Evolutionary conservation across 2,888 invertebrate species (phyloP).

Genomic region (Eristalis pertinax): DNA sequence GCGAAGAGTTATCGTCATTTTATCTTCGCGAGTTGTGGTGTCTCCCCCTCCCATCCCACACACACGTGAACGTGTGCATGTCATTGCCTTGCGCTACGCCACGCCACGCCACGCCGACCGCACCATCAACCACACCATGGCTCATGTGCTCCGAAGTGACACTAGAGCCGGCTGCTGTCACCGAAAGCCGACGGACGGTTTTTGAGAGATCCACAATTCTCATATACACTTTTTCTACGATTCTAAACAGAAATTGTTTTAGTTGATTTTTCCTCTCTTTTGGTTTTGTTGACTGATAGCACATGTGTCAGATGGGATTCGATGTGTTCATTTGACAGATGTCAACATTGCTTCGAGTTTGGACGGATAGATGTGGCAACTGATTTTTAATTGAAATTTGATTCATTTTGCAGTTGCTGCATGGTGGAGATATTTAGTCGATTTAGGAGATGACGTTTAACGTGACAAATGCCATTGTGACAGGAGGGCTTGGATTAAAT

Average conservation of each 20-base stretch:
- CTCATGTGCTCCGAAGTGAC: constrained; percentile 40
- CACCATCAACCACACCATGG: neutral
- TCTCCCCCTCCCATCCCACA: constrained; percentile 44
- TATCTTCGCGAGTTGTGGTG: constrained; percentile 67
- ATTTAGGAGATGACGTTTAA: neutral
- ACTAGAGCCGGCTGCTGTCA: constrained; percentile 59
- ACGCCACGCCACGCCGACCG: neutral
- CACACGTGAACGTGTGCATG: constrained; percentile 39
- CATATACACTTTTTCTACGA: neutral
- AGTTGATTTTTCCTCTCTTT: neutral
- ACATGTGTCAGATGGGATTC: neutral
- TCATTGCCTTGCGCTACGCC: constrained; percentile 1
- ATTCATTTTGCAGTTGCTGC: neutral
- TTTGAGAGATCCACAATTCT: constrained; percentile 13
- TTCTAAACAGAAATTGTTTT: neutral
- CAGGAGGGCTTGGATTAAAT: neutral
- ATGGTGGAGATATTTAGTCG: neutral
- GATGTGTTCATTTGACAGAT: constrained; percentile 44
- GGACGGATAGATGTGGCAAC: neutral
- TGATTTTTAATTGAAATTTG: neutral
- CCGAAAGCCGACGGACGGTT: constrained; percentile 58
- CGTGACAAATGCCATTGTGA: no score
- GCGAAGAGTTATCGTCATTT: constrained; percentile 67
- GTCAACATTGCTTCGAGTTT: constrained; percentile 29
- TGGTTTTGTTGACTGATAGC: neutral